Conservation (phyloP, 2,113 vertebrate genomes). For the Prionailurus bengalensis region DNA sequence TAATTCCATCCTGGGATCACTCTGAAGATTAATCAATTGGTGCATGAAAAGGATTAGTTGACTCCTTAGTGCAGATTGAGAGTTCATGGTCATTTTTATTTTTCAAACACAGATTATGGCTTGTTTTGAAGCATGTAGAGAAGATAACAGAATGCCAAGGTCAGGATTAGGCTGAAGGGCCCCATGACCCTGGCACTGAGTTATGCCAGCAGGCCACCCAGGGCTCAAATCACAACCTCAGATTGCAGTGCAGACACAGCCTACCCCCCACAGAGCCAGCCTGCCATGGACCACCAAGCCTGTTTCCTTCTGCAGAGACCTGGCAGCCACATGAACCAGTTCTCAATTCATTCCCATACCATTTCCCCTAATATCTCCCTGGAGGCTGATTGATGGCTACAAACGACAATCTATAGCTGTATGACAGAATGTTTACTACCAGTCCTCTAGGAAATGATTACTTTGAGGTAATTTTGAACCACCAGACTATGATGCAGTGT, state of each 20-base stretch:
- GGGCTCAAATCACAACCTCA: background rate
- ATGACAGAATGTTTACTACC: conserved; percentile 71
- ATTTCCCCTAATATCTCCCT: conserved; percentile 35
- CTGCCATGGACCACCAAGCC: background rate
- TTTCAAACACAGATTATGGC: background rate
- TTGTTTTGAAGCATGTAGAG: background rate
- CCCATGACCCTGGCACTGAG: background rate
- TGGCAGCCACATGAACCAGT: background rate
- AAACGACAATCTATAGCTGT: conserved; percentile 65
- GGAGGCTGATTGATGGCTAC: conserved; percentile 35
- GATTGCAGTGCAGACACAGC: background rate
- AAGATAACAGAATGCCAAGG: background rate
- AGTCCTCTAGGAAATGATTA: conserved; percentile 74
- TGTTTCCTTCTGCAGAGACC: background rate
- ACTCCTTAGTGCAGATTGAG: background rate
- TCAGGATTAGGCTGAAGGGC: background rate
- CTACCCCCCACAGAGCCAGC: background rate
- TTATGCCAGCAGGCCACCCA: background rate
- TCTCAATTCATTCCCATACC: background rate
- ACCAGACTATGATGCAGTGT: conserved; percentile 65
- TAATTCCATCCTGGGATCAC: background rate
- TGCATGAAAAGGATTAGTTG: background rate
- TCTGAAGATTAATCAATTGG: background rate
- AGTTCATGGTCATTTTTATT: background rate
- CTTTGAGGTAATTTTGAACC: conserved; percentile 74